These are phyloP conservation scores for Cyrtonyx montezumae DNA, from an alignment of 2,113 vertebrate species.

Conservation along the genomic window DNA sequence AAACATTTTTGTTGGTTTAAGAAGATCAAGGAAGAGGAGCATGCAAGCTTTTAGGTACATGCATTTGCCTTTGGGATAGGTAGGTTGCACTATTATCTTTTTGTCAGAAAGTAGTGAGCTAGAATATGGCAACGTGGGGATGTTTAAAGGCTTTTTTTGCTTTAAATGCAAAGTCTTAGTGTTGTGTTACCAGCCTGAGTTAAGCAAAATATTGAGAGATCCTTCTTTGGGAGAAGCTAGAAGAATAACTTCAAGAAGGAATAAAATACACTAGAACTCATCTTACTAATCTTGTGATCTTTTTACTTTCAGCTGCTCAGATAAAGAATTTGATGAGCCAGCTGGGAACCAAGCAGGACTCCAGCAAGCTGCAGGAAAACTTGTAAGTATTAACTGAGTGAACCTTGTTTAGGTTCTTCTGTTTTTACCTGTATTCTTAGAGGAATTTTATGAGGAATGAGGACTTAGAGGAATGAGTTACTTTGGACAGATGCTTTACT, in stretches of 20 bases:
- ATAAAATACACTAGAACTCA: not conserved
- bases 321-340: conserved; percentile 95
- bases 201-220: not conserved
- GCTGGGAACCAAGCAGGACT: conserved; percentile 92
- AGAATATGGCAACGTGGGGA: not conserved
- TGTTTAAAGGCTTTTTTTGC: not conserved
- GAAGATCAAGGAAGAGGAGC: not conserved
- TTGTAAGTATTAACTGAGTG: conserved; percentile 82
- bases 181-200: not conserved
- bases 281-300: not conserved
- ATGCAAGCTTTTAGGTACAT: not conserved
- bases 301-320: conserved; percentile 84
- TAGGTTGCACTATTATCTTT: not conserved
- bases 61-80: not conserved
- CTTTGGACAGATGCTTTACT: not conserved
- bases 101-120: not conserved
- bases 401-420: not conserved
- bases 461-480: too few species aligned
- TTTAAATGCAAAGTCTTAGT: not conserved
- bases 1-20: not conserved
- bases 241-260: not conserved
- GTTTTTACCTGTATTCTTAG: not conserved
- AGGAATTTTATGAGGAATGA: too few species aligned
- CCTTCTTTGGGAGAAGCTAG: not conserved
- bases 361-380: conserved; percentile 91